Base-by-base conservation (phyloP, 2,888 invertebrate genomes). In the Dolichopus griseipennis region DNA sequence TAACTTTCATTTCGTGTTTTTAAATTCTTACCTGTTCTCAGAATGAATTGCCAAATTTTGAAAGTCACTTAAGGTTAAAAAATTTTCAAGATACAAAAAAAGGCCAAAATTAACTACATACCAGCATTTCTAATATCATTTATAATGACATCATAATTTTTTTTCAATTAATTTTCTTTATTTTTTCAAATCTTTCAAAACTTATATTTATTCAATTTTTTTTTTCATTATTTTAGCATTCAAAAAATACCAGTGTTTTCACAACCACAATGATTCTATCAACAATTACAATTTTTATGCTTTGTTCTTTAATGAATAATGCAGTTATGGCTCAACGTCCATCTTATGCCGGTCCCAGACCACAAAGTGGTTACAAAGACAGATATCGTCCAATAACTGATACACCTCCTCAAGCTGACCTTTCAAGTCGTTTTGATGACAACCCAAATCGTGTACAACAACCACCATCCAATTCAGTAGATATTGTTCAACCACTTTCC, bases 311-410 rank as follows among this genome's bases (percentile, higher is more conserved):
- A 34, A 18, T 70, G 0, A 34, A 71, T n/a, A 68, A 67, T 62
- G 64, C 70, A 22, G 61, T 65, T 12, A 22, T 66, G 21, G 66
- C 68, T 9, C 90, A 90, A 77, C 83, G 90, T 33, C 87, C 89
- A 0, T 85, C 85, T 65, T 90, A 87, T 75, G 89, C 89, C 6
- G 86, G 87, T 10, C 74, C 79, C 1, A 78, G 82, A 9, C 84
- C 87, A 0, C 83, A 86, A 0, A 85, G 85, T 22, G 88, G 87
- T n/a, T 85, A 85, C 71, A 89, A 88, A 68, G 83, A 82, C 65
- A 79, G 85, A 52, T 84, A 84, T 66, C 76, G 73, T 34, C 74
- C 72, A 2, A 65, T 43, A 18, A 68, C 68, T 41, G 33, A 64
- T 27, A 63, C 43, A 6, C 52, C 66, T 9, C 67, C 68, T 18